A percentile compares a stretch with the other conserved stretches of the same genome.
Conservation (phyloP, 2,113 vertebrate species). For the Otis tarda region DNA sequence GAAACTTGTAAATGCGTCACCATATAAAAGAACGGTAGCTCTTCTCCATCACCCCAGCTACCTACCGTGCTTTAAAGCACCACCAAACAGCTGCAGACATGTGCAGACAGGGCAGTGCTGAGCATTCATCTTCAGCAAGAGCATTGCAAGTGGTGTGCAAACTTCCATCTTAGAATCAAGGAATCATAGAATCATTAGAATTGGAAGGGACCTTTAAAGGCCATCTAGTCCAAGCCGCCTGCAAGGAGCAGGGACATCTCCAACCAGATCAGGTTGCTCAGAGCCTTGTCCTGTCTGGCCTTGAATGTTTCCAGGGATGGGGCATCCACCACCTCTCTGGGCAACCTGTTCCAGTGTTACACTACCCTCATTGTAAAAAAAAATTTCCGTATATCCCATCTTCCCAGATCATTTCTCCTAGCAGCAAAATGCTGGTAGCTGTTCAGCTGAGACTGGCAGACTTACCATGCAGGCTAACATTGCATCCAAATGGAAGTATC, state of each 20-base stretch:
- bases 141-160: not conserved
- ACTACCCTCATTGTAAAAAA: too few species aligned
- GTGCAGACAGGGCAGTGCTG: not conserved
- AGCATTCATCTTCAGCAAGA: not conserved
- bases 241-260: too few species aligned
- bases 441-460: not conserved
- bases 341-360: too few species aligned
- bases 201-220: too few species aligned
- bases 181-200: too few species aligned
- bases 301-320: too few species aligned
- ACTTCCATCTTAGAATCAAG: not conserved
- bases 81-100: not conserved
- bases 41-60: not conserved
- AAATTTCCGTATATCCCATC: too few species aligned
- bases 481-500: not conserved
- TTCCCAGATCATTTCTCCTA: not conserved
- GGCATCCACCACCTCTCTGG: too few species aligned
- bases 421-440: not conserved
- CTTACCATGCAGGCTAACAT: not conserved
- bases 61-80: not conserved
- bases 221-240: too few species aligned
- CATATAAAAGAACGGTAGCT: not conserved
- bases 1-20: not conserved
- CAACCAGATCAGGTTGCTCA: too few species aligned
- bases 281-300: too few species aligned